Base-by-base conservation (phyloP, 2,888 invertebrate species). In the Cremastinae sp. region DNA sequence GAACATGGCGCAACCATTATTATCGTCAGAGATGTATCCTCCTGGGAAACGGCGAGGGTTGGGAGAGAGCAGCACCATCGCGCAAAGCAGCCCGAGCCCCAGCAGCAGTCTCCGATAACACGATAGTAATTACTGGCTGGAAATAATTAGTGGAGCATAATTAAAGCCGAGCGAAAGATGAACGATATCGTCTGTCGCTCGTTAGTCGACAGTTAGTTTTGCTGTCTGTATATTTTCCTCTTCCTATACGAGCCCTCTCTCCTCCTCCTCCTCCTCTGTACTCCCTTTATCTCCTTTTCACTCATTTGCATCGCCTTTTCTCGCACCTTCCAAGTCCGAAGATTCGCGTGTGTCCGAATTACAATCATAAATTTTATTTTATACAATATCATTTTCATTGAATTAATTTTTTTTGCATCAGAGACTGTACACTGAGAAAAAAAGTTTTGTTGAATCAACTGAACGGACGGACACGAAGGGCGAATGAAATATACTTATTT, bases 171-270 rank as follows among this genome's bases (percentile, higher is more conserved):
- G 84, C 84, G 85, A 86, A 87, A 86, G 86, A 86, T 86, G 85
- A 86, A 86, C 84, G 84, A 85, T 87, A 86, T 86, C 84, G 85
- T 84, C 86, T 86, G 85, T 86, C 86, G 84, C 86, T 87, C 84
- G 86, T 86, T 86, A 86, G 86, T 81, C 83, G 84, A 84, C 85
- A 85, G 84, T 28, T 28, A 28, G 28, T 86, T 86, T 86, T 82
- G 83, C 82, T 78, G 78, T 82, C 79, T 82, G 81, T 82, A 82
- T 78, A 70, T 78, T 79, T 69, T 65, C 49, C 53, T 54, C 70
- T 66, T 10, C 64, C 62, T 22, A 47, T 22, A 22, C 41, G 34
- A 28, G 65, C 47, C 64, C 20, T 28, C 71, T 68, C 58, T 68
- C 68, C 34, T 68, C 9, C 59, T 54, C 28, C 12, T 41, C 14